These are phyloP conservation scores for Rhamphomyia laevipes DNA, from an alignment of 2,888 invertebrate species.

Conservation along the genomic window DNA sequence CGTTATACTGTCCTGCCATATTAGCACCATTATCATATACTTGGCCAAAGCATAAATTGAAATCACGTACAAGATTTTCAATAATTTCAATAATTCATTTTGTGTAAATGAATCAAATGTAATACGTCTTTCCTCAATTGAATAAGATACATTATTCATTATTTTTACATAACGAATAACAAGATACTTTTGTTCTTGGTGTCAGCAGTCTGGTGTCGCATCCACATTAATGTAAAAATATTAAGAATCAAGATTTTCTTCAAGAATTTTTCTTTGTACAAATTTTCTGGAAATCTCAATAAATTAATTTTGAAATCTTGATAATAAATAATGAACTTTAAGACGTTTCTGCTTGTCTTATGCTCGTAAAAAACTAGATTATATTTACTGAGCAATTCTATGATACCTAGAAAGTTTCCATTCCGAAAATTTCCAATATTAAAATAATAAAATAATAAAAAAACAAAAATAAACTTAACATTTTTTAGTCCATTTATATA, in stretches of 20 bases:
- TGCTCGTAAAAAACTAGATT: background rate
- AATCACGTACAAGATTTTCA: too few relatives aligned
- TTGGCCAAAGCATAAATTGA: constrained; percentile 3
- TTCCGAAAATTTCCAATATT: too few relatives aligned
- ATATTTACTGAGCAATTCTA: background rate
- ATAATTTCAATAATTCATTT: background rate
- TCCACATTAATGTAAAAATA: too few relatives aligned
- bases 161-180: constrained; percentile 1
- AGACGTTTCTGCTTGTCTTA: constrained; percentile 1
- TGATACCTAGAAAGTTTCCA: too few relatives aligned
- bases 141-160: background rate
- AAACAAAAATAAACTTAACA: too few relatives aligned
- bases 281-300: background rate
- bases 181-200: constrained; percentile 1
- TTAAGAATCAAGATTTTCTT: background rate
- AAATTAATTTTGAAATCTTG: constrained; percentile 1
- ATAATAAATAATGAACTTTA: background rate
- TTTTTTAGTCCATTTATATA: too few relatives aligned
- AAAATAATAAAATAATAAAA: too few relatives aligned
- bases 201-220: constrained; percentile 4
- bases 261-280: background rate
- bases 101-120: background rate
- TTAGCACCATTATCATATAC: constrained; percentile 6
- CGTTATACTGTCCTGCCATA: constrained; percentile 1
- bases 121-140: background rate